Evolutionary conservation across 2,888 invertebrate genomes (phyloP).

Genomic region (Andrena minutula): DNA sequence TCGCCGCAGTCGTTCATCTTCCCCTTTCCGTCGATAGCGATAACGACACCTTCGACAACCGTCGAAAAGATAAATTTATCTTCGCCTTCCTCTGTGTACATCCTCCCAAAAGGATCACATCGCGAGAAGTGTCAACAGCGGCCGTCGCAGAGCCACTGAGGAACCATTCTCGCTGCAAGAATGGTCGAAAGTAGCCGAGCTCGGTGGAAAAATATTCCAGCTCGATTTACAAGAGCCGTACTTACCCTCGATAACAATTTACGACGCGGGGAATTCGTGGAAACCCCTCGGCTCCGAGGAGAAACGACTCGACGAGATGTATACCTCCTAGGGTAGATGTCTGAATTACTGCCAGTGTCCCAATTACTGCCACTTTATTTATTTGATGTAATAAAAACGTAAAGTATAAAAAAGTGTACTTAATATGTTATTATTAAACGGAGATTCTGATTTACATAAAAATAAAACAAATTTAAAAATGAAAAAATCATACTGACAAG

Average conservation of each 20-base stretch:
- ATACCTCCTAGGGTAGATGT: too few relatives aligned
- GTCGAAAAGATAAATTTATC: background rate
- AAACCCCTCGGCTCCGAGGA: background rate
- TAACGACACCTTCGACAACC: too few relatives aligned
- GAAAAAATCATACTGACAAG: too few relatives aligned
- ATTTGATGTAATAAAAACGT: too few relatives aligned
- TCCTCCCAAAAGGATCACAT: background rate
- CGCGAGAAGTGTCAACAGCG: background rate
- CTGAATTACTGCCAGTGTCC: too few relatives aligned
- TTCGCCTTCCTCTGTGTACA: background rate
- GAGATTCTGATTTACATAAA: too few relatives aligned
- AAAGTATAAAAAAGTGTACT: too few relatives aligned
- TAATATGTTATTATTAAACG: too few relatives aligned
- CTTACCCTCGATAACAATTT: constrained; percentile 23
- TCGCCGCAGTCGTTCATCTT: background rate
- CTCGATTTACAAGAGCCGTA: background rate
- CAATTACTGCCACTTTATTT: too few relatives aligned
- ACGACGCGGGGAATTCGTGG: constrained; percentile 8
- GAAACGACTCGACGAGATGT: background rate
- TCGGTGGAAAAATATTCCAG: constrained; percentile 5
- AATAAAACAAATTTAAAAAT: too few relatives aligned
- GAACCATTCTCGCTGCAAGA: background rate
- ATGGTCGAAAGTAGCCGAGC: background rate
- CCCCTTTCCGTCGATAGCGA: too few relatives aligned
- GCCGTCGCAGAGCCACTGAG: background rate